These are phyloP conservation scores for Pyralis farinalis DNA, from an alignment of 2,888 invertebrate genomes.

Conservation along the genomic window DNA sequence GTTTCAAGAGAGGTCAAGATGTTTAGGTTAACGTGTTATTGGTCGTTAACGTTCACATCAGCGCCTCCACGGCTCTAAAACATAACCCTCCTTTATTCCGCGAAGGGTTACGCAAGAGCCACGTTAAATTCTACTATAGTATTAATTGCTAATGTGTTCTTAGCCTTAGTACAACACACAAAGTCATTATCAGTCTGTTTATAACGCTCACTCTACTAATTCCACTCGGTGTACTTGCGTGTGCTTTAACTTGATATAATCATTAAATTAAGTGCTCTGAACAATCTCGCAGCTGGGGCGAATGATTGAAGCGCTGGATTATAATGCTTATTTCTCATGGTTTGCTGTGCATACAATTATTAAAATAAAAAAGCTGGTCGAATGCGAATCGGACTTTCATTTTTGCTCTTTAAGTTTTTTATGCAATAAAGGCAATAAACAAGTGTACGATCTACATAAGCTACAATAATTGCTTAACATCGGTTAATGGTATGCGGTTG, in stretches of 20 bases:
- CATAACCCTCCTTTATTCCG: not conserved
- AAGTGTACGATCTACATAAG: too few relatives aligned
- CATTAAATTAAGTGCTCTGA: constrained; percentile 27
- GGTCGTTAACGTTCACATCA: not conserved
- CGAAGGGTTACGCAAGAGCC: not conserved
- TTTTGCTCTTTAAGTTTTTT: too few relatives aligned
- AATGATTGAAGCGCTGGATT: constrained; percentile 21
- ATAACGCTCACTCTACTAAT: not conserved
- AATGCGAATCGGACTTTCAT: too few relatives aligned
- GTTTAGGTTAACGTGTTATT: constrained; percentile 1
- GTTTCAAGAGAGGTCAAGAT: not conserved
- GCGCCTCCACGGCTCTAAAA: not conserved
- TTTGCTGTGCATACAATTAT: constrained; percentile 14
- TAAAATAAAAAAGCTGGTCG: too few relatives aligned
- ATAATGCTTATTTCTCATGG: constrained; percentile 16
- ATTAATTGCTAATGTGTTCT: constrained; percentile 5
- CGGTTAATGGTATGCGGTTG: too few relatives aligned
- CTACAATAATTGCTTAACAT: too few relatives aligned
- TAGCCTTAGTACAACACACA: constrained; percentile 6
- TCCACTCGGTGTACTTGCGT: constrained; percentile 12
- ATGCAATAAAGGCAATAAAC: too few relatives aligned
- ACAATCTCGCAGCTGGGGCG: constrained; percentile 25
- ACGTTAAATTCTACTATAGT: not conserved
- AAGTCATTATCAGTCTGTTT: constrained; percentile 10
- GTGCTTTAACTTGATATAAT: constrained; percentile 16